Evolutionary conservation across 2,113 vertebrate species (phyloP), one percentile per base, ranked within the genome.

Genomic region (Columbina picui): DNA sequence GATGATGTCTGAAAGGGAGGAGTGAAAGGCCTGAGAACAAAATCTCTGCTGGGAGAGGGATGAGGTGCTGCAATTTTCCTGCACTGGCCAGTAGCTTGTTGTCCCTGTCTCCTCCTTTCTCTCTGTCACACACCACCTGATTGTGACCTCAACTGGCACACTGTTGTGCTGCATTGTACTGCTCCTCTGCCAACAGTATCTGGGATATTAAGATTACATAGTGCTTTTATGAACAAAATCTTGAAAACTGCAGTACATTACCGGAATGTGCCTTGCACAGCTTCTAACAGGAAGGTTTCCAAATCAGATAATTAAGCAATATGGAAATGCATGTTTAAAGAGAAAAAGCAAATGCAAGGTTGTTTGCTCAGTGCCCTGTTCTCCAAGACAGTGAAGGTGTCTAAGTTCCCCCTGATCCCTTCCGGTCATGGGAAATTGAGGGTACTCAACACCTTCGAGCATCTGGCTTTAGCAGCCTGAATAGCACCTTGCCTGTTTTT

Each of bases 151-250:
- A 86, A 75, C 95, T 41, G 75, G 93, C 95, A 97, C 84, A 26
- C 36, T 63, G 87, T 93, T 97, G 74, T 63, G 88, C 91, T 96
- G 67, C 90, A 53, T 79, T 94, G 94, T 94, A 81, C 64, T 82
- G 30, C 93, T 74, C 52, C 22, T 69, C 91, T 96, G 84, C 94
- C 23, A 93, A 84, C 84, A 81, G 81, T 84, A 34, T 29, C 49
- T 68, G 93, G 94, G 83, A 74, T 90, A 93, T 96, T 97, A 74
- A 91, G 91, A 83, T 7, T 80, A 84, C 87, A 57, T 52, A 79
- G 90, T 71, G 95, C 87, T 95, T 97, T 97, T 93, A 91, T 95
- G 94, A 96, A 94, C 86, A 93, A 34, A 67, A 53, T 78, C 45
- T 80, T 91, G 96, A 93, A 96, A 97, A 52, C 57, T 73, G 34